These are phyloP conservation scores for Vanessa cardui DNA, from an alignment of 2,888 invertebrate genomes.

Conservation along the genomic window DNA sequence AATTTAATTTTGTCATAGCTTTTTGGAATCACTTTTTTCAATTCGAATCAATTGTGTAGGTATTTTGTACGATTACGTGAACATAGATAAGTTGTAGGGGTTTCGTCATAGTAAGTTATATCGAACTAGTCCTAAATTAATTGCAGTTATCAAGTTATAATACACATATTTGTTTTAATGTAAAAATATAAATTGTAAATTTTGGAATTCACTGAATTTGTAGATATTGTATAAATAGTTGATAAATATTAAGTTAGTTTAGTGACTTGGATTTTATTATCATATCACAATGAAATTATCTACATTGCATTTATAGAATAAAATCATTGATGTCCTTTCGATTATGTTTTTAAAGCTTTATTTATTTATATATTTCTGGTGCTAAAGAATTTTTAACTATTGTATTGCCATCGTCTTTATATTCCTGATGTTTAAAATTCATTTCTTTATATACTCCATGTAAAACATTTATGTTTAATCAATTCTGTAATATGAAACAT, in stretches of 20 bases:
- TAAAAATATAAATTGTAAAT: conserved; percentile 48
- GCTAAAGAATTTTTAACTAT: conserved; percentile 45
- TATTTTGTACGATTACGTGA: conserved; percentile 74
- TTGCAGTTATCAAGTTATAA: conserved; percentile 54
- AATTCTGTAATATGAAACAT: not conserved
- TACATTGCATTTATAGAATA: conserved; percentile 55
- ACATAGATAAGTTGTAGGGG: conserved; percentile 69
- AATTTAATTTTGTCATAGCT: conserved; percentile 33
- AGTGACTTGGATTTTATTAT: conserved; percentile 80
- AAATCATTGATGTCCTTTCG: conserved; percentile 47
- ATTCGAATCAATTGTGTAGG: conserved; percentile 38
- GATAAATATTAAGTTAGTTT: conserved; percentile 56
- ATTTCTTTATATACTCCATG: not conserved
- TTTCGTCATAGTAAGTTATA: conserved; percentile 79
- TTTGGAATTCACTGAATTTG: conserved; percentile 51
- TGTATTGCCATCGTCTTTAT: not conserved
- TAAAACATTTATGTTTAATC: not conserved
- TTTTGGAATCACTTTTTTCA: conserved; percentile 34
- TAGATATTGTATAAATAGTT: conserved; percentile 77
- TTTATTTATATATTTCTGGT: conserved; percentile 55
- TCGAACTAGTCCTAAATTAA: conserved; percentile 78
- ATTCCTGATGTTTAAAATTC: not conserved
- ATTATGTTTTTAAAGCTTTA: conserved; percentile 45
- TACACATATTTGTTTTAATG: conserved; percentile 49
- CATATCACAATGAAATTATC: conserved; percentile 73